phyloP scores from a whole-genome alignment of 2,113 vertebrate species.

The Pavo muticus region DNA sequence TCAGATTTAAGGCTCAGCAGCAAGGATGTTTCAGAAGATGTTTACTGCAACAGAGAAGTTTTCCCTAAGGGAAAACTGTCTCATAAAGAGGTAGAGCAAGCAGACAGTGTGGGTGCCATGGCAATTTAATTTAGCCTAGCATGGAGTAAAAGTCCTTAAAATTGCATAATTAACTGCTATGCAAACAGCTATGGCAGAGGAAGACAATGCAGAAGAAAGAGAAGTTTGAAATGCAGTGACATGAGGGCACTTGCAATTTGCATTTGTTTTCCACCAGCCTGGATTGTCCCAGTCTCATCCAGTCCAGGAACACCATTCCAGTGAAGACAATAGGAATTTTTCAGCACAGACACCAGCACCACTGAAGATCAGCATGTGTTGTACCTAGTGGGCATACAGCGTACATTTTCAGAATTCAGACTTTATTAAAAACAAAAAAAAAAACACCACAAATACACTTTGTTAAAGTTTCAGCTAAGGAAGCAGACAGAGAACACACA shows the following conservation, averaged over 20 bases:
- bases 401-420: neutral
- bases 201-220: neutral
- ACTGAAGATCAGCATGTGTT: neutral
- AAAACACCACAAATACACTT: neutral
- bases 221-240: neutral
- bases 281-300: fast-evolving
- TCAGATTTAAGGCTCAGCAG: neutral
- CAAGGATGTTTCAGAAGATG: neutral
- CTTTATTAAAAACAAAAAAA: neutral
- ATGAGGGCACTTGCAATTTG: neutral
- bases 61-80: neutral
- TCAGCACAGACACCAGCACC: neutral
- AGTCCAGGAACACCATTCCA: neutral
- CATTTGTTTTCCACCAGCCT: neutral
- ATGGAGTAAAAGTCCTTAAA: neutral
- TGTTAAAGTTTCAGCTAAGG: constrained; percentile 16
- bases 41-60: neutral
- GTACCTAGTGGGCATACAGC: fast-evolving
- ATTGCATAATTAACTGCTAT: neutral
- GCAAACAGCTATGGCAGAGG: neutral
- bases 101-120: neutral
- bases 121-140: neutral
- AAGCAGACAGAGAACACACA: neutral
- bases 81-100: neutral
- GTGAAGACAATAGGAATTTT: neutral